phyloP scores from a whole-genome alignment of 2,888 invertebrate genomes.

The Dendrolimus houi region DNA sequence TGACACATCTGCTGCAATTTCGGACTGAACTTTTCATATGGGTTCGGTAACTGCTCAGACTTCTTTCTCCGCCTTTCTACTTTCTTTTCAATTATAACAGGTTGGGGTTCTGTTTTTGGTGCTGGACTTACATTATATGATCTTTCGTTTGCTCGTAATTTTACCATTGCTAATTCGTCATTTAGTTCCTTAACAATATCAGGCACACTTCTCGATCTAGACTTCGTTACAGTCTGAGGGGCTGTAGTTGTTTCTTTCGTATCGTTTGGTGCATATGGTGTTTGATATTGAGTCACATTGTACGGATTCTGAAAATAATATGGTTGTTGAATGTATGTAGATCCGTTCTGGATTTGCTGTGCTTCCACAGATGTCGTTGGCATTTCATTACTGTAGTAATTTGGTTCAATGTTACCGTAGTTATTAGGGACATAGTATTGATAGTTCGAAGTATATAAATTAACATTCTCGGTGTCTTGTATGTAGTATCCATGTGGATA shows the following conservation, averaged over 20 bases:
- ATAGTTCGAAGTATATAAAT: conserved; percentile 55
- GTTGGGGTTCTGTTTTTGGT: conserved; percentile 31
- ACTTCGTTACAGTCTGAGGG: conserved; percentile 44
- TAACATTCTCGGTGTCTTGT: conserved; percentile 40
- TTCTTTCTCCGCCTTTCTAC: conserved; percentile 38
- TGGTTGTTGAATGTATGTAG: conserved; percentile 51
- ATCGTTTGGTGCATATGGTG: conserved; percentile 16
- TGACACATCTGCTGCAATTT: conserved; percentile 81
- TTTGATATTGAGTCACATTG: conserved; percentile 32
- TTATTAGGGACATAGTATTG: conserved; percentile 55
- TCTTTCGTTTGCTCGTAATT: conserved; percentile 64
- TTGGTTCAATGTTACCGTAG: conserved; percentile 34
- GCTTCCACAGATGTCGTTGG: conserved; percentile 34
- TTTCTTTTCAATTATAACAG: conserved; percentile 33
- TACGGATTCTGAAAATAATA: conserved; percentile 57
- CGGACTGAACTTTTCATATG: conserved; percentile 54
- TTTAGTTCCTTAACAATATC: conserved; percentile 85
- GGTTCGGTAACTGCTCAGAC: conserved; percentile 50
- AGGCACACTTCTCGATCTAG: conserved; percentile 80
- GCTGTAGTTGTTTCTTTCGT: conserved; percentile 16
- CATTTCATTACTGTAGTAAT: conserved; percentile 38
- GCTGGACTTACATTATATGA: conserved; percentile 73
- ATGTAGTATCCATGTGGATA: conserved; percentile 58
- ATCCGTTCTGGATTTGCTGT: conserved; percentile 32
- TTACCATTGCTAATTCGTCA: conserved; percentile 75